phyloP scores from a whole-genome alignment of 2,797 vertebrate genomes.

The Gallirallus australis region DNA sequence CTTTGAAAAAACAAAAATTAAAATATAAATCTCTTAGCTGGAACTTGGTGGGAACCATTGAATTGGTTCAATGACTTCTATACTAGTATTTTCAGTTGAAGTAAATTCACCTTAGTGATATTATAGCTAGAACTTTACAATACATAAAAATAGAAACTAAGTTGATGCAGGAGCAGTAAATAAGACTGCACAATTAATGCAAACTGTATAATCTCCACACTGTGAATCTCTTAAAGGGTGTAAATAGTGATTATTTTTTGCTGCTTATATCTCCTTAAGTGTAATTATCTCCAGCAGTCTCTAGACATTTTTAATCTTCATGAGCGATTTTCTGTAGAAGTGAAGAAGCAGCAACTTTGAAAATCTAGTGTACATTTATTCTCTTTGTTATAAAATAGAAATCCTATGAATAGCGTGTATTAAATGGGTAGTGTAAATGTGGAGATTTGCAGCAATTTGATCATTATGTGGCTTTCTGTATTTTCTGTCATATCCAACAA shows the following conservation, averaged over 20 bases:
- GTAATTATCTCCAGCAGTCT: neutral
- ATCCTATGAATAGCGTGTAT: neutral
- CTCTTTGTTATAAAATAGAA: neutral
- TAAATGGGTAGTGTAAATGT: neutral
- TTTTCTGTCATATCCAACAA: neutral
- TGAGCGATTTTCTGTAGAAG: neutral
- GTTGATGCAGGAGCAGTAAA: neutral
- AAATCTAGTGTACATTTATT: neutral
- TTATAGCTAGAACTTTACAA: neutral
- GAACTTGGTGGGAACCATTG: neutral
- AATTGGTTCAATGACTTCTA: neutral
- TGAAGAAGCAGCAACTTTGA: neutral
- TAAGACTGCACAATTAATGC: neutral
- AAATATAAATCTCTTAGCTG: neutral
- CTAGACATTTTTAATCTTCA: neutral
- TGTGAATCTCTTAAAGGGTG: neutral
- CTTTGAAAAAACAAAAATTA: neutral
- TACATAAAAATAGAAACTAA: neutral
- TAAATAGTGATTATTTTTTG: neutral
- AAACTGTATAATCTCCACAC: neutral
- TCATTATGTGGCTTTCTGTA: neutral
- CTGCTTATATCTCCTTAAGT: neutral
- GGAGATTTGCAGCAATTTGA: slow-evolving; percentile 14
- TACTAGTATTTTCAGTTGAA: neutral
- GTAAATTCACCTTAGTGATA: neutral